These are phyloP conservation scores for Phaethon lepturus DNA, from an alignment of 2,113 vertebrate species.

Conservation along the genomic window DNA sequence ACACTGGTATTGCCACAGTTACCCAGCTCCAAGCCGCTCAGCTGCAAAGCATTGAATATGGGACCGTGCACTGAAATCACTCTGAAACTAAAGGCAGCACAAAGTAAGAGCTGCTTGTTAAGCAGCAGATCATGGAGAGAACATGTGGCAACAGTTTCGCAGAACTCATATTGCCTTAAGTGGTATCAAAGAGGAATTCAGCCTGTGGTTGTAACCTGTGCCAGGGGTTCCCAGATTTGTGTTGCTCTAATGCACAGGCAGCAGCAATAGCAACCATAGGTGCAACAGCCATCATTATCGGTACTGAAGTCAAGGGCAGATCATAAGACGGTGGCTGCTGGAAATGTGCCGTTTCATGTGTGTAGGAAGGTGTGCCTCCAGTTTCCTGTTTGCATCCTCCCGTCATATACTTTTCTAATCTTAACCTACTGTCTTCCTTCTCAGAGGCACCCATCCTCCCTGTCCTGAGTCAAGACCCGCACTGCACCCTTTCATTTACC, in stretches of 20 bases:
- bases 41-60: background rate
- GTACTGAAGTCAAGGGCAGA: background rate
- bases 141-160: slow-evolving; percentile 34
- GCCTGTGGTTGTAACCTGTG: slow-evolving; percentile 3
- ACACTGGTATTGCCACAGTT: background rate
- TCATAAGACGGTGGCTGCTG: background rate
- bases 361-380: background rate
- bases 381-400: background rate
- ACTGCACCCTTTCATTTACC: background rate
- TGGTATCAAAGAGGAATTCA: slow-evolving; percentile 42
- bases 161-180: slow-evolving; percentile 24
- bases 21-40: background rate
- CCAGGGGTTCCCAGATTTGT: background rate
- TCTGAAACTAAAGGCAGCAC: background rate
- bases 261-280: background rate
- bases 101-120: background rate
- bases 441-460: background rate
- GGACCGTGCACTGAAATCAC: background rate
- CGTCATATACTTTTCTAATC: background rate
- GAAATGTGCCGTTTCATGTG: fast-evolving
- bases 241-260: background rate
- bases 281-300: background rate
- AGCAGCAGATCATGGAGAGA: background rate
- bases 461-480: background rate
- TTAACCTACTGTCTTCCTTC: background rate